A percentile compares a stretch with the other conserved stretches of the same genome.
These are phyloP conservation scores for Dipodomys ordii DNA, from an alignment of 2,113 vertebrate species.

Conservation along the genomic window DNA sequence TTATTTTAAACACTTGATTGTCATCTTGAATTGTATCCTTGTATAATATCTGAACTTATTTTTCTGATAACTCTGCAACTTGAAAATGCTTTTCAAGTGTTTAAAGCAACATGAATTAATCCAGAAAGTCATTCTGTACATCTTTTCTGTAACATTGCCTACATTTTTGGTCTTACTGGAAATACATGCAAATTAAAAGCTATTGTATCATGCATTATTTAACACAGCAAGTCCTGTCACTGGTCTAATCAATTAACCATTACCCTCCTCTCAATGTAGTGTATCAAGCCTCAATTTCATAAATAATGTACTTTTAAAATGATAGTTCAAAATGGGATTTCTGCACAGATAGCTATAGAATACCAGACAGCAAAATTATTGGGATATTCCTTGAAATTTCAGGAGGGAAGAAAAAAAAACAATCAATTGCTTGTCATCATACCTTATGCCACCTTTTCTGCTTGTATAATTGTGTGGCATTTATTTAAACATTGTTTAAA, in stretches of 20 bases:
- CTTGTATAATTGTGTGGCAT: conserved; percentile 1
- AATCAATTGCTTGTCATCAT: background rate
- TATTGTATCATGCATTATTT: conserved; percentile 35
- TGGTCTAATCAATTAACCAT: conserved; percentile 45
- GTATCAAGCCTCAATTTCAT: conserved; percentile 46
- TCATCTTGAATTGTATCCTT: background rate
- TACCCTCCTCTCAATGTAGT: conserved; percentile 13
- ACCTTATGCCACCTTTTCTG: background rate
- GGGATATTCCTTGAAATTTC: background rate
- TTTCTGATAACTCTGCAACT: conserved; percentile 4
- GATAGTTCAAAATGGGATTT: background rate
- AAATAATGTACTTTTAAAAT: conserved; percentile 28
- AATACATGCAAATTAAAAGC: conserved; percentile 48
- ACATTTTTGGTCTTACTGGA: conserved; percentile 34
- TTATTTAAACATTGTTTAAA: background rate
- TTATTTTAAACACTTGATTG: background rate
- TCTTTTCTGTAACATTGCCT: background rate
- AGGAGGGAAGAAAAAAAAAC: background rate
- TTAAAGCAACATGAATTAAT: conserved; percentile 22
- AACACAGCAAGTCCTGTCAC: background rate
- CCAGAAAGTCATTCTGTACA: background rate
- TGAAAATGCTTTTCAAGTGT: conserved; percentile 16
- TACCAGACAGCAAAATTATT: background rate
- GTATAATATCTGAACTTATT: conserved; percentile 23
- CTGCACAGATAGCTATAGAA: background rate